phyloP scores from a whole-genome alignment of 2,888 invertebrate genomes.

The Drosophila sordidula region DNA sequence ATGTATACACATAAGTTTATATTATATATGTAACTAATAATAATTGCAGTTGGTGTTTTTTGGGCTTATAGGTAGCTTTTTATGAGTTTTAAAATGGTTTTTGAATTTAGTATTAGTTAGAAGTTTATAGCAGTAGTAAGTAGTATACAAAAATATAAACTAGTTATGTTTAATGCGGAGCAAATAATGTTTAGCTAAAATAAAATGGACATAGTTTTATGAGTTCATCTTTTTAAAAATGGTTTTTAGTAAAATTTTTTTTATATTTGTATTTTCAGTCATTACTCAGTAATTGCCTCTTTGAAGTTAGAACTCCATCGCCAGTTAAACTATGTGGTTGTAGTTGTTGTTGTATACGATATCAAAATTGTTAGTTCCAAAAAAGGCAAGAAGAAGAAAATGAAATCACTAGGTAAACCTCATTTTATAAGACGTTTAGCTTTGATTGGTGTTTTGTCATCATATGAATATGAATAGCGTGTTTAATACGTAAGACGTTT shows the following conservation, averaged over 20 bases:
- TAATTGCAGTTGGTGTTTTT: conserved; percentile 52
- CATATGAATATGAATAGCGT: conserved; percentile 49
- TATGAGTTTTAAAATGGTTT: conserved; percentile 53
- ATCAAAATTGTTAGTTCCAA: conserved; percentile 74
- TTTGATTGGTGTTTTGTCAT: conserved; percentile 52
- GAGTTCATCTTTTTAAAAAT: conserved; percentile 55
- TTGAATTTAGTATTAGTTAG: conserved; percentile 62
- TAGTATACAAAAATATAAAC: conserved; percentile 77
- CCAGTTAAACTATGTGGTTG: conserved; percentile 92
- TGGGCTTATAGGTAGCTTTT: conserved; percentile 44
- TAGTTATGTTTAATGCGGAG: conserved; percentile 79
- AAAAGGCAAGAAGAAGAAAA: conserved; percentile 79
- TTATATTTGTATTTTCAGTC: conserved; percentile 73
- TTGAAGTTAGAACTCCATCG: conserved; percentile 98
- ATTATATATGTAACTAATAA: conserved; percentile 46
- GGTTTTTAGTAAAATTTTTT: conserved; percentile 45
- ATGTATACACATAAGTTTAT: conserved; percentile 45
- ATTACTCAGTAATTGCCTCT: conserved; percentile 93
- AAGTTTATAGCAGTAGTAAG: conserved; percentile 72
- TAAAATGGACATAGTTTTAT: conserved; percentile 73
- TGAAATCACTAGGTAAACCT: conserved; percentile 71
- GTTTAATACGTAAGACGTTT: conserved; percentile 43
- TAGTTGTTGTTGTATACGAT: conserved; percentile 75
- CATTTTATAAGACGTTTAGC: conserved; percentile 67
- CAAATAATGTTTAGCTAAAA: conserved; percentile 81